A percentile compares a stretch with the other conserved stretches of the same genome.
These are phyloP conservation scores for Nesidiocoris tenuis DNA, from an alignment of 2,888 invertebrate genomes.

Conservation along the genomic window DNA sequence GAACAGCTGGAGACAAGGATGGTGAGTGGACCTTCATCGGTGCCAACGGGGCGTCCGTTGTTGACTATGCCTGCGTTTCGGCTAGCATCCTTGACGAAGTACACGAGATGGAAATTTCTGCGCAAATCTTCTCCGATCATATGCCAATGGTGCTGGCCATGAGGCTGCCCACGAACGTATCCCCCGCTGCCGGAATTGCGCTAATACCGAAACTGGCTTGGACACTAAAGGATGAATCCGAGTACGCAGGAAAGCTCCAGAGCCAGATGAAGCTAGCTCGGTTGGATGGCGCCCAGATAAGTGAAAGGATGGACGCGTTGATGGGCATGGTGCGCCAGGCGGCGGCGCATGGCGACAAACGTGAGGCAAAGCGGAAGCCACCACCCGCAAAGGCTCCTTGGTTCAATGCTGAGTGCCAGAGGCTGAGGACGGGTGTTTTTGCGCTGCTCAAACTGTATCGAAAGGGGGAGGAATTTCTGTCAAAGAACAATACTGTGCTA, in stretches of 20 bases:
- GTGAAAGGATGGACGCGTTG: background rate
- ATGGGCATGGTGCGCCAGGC: background rate
- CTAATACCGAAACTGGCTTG: background rate
- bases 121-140: background rate
- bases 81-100: background rate
- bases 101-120: background rate
- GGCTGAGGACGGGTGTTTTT: background rate
- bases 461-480: background rate
- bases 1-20: background rate
- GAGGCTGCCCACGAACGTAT: background rate
- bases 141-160: background rate
- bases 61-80: background rate
- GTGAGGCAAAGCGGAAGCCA: background rate
- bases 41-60: background rate
- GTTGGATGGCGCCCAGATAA: background rate
- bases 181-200: background rate
- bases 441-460: background rate
- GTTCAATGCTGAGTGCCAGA: background rate
- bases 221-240: too few species aligned
- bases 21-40: background rate
- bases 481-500: background rate
- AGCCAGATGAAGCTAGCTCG: background rate
- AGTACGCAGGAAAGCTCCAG: too few species aligned
- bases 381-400: background rate
- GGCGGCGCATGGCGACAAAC: background rate